These are phyloP conservation scores for Protobothrops mucrosquamatus DNA, from an alignment of 2,113 vertebrate genomes.

Conservation along the genomic window DNA sequence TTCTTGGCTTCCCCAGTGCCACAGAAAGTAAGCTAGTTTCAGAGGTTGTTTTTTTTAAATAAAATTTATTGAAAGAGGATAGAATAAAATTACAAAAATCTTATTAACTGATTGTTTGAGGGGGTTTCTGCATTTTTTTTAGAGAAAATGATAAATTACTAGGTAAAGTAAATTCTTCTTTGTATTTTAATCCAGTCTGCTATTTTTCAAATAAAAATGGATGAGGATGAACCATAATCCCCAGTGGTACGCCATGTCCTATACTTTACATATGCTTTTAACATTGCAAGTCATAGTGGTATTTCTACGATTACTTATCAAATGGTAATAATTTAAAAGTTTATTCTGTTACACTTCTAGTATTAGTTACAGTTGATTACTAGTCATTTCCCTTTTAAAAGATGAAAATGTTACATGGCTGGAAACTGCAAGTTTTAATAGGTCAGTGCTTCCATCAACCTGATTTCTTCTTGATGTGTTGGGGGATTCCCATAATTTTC, in stretches of 20 bases:
- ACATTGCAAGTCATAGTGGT: not conserved
- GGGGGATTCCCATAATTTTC: not conserved
- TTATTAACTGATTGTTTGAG: not conserved
- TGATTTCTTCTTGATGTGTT: not conserved
- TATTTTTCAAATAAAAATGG: not conserved
- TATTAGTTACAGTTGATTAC: not conserved
- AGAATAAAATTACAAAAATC: not conserved
- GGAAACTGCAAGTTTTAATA: not conserved
- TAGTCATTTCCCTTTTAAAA: not conserved
- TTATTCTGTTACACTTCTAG: not conserved
- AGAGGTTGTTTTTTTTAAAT: not conserved
- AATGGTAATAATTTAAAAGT: not conserved
- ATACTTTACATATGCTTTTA: not conserved
- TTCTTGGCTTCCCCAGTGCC: not conserved
- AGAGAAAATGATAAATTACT: not conserved
- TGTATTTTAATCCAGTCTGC: not conserved
- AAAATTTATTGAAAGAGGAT: not conserved
- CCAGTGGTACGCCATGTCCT: not conserved
- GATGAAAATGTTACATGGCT: not conserved
- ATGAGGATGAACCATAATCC: not conserved
- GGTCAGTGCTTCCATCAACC: not conserved
- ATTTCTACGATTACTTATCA: not conserved
- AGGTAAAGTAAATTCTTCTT: not conserved
- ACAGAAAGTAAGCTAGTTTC: not conserved
- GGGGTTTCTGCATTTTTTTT: not conserved